Evolutionary conservation across 2,888 invertebrate genomes (phyloP).

Genomic region (Conops quadrifasciatus): DNA sequence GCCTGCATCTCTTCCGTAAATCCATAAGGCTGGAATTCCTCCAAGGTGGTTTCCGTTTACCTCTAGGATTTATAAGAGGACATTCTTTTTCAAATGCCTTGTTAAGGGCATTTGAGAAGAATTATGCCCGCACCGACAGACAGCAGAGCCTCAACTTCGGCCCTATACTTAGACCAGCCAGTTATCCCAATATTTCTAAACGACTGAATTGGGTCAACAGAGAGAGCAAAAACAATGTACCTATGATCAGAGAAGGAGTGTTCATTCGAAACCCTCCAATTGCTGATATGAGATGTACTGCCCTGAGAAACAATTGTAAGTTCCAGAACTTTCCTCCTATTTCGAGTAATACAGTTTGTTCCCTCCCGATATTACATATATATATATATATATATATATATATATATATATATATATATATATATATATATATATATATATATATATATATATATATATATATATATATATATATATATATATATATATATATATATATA

Average conservation of each 20-base stretch:
- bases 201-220: background rate
- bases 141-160: too few relatives aligned
- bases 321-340: background rate
- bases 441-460: constrained; percentile 10
- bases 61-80: too few relatives aligned
- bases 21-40: too few relatives aligned
- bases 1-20: too few relatives aligned
- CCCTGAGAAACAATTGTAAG: background rate
- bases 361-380: background rate
- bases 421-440: constrained; percentile 10
- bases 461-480: constrained; percentile 10
- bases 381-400: constrained; percentile 8
- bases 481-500: constrained; percentile 10
- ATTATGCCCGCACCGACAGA: too few relatives aligned
- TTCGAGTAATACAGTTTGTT: background rate
- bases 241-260: too few relatives aligned
- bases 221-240: background rate
- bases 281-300: background rate
- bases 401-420: constrained; percentile 10
- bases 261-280: too few relatives aligned
- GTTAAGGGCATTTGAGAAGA: too few relatives aligned
- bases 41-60: too few relatives aligned
- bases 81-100: too few relatives aligned
- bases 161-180: too few relatives aligned
- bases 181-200: background rate